phyloP scores from a whole-genome alignment of 1,140 invertebrate genomes.

The Zaprionus inermis region DNA sequence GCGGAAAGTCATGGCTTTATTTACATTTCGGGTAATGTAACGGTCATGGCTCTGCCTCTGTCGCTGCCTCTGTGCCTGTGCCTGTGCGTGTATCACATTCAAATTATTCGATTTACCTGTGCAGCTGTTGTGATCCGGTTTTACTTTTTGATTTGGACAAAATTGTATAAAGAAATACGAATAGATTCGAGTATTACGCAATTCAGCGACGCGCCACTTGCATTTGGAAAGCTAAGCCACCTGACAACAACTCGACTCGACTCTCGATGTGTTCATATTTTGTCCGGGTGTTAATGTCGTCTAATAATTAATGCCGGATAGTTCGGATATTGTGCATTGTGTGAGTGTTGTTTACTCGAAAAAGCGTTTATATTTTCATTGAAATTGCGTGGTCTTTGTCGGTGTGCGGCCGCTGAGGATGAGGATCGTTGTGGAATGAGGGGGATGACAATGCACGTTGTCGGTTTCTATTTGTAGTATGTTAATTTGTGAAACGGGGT shows the following conservation, averaged over 20 bases:
- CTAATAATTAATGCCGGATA: conserved; percentile 61
- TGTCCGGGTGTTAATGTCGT: conserved; percentile 53
- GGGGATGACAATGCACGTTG: conserved; percentile 51
- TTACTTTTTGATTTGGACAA: conserved; percentile 53
- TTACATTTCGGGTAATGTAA: conserved; percentile 66
- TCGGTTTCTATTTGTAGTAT: conserved; percentile 40
- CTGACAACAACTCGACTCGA: background rate
- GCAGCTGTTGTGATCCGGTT: conserved; percentile 61
- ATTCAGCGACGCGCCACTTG: conserved; percentile 42
- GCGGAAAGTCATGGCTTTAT: background rate
- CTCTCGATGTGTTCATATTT: conserved; percentile 20
- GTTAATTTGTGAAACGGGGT: conserved; percentile 65
- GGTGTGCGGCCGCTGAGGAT: background rate
- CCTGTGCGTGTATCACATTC: conserved; percentile 58
- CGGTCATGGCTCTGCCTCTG: conserved; percentile 56
- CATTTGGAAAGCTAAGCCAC: conserved; percentile 51
- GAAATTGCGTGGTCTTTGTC: conserved; percentile 55
- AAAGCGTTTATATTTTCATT: conserved; percentile 37
- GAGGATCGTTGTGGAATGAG: background rate
- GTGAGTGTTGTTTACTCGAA: conserved; percentile 16
- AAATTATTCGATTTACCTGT: conserved; percentile 46
- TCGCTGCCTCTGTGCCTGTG: background rate
- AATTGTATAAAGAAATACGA: conserved; percentile 60
- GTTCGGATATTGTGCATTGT: conserved; percentile 44
- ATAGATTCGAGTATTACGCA: conserved; percentile 54